These are phyloP conservation scores for Tachysurus vachellii DNA, from an alignment of 2,113 vertebrate species.

Conservation along the genomic window DNA sequence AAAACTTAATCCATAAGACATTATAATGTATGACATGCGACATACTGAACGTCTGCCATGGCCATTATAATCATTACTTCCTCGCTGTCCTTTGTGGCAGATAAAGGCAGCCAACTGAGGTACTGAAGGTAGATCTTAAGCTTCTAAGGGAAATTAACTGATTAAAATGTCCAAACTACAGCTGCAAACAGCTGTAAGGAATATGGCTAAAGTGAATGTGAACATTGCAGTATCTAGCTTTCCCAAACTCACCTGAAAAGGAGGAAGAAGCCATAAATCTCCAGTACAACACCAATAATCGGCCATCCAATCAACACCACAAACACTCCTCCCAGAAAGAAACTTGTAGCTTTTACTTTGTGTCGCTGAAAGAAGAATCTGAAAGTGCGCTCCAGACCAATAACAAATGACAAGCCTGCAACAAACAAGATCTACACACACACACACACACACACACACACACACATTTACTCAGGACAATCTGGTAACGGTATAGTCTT, in stretches of 20 bases:
- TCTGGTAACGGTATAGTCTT: no score
- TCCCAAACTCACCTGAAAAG: conserved; percentile 85
- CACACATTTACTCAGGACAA: background rate
- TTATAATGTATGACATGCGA: background rate
- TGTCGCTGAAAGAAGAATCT: conserved; percentile 99
- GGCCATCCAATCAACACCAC: conserved; percentile 97
- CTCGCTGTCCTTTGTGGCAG: background rate
- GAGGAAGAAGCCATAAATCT: conserved; percentile 96
- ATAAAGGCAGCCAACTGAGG: background rate
- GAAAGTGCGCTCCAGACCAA: conserved; percentile 95
- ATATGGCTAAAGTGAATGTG: background rate
- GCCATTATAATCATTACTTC: background rate
- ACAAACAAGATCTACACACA: conserved; percentile 91
- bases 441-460: background rate
- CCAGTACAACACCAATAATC: conserved; percentile 91
- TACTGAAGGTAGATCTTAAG: background rate
- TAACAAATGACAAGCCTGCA: conserved; percentile 93
- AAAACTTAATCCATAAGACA: background rate
- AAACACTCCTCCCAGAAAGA: conserved; percentile 94
- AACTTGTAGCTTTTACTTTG: conserved; percentile 94
- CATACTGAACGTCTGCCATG: background rate
- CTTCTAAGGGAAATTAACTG: background rate
- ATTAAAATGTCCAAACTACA: background rate
- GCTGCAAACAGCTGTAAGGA: background rate
- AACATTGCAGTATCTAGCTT: no score